A percentile compares a stretch with the other conserved stretches of the same genome.
phyloP scores from a whole-genome alignment of 2,113 vertebrate genomes.

The Macquaria ambigua region DNA sequence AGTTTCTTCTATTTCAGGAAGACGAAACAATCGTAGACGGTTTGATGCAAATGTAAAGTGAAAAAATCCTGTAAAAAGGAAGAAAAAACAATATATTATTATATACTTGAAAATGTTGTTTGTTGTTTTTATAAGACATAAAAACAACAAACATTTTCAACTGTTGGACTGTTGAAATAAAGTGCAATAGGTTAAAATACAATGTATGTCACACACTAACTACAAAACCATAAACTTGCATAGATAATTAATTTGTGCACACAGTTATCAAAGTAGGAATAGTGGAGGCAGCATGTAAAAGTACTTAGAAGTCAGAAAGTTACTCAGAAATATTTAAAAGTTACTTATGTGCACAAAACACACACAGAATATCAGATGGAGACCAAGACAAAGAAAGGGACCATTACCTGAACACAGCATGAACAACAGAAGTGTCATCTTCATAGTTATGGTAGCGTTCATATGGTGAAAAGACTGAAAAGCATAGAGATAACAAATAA shows the following conservation, averaged over 20 bases:
- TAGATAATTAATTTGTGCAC: neutral
- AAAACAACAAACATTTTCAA: too few species aligned
- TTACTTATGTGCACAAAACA: neutral
- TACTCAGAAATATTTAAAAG: neutral
- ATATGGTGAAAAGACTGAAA: neutral
- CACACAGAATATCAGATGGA: neutral
- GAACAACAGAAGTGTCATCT: conserved; percentile 13
- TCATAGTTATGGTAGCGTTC: neutral
- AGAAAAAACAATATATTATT: conserved; percentile 2
- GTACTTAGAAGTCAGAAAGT: neutral
- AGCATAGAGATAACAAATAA: neutral
- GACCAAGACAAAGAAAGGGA: neutral
- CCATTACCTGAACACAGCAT: conserved; percentile 58
- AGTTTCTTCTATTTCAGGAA: accelerated
- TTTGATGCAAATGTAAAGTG: conserved; percentile 5
- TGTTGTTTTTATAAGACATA: too few species aligned
- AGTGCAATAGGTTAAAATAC: neutral
- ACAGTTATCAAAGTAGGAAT: neutral
- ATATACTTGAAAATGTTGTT: too few species aligned
- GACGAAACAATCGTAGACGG: neutral
- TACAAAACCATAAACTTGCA: neutral
- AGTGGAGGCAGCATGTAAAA: neutral
- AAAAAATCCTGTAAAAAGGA: conserved; percentile 49
- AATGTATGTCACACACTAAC: neutral
- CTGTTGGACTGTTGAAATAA: neutral